Percentiles rank a stretch among this genome's conserved stretches.
Evolutionary conservation across 2,113 vertebrate species (phyloP).

Genomic region (Butorides virescens): DNA sequence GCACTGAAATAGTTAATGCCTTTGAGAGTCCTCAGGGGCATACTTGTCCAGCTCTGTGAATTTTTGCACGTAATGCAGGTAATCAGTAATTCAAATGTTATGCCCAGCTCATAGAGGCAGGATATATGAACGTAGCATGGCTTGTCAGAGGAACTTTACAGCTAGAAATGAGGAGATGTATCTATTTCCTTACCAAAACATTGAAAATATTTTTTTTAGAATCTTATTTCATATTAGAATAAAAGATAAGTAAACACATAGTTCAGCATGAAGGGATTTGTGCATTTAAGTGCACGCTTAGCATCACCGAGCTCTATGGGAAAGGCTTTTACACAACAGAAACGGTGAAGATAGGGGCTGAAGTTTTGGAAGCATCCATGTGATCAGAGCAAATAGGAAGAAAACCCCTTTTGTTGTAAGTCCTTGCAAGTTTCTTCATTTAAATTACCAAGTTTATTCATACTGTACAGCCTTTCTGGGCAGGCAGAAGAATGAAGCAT

Average conservation of each 20-base stretch:
- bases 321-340: background rate
- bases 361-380: background rate
- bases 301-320: background rate
- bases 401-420: background rate
- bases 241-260: background rate
- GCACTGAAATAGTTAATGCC: background rate
- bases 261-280: background rate
- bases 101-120: background rate
- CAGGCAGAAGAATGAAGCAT: background rate
- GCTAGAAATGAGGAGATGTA: background rate
- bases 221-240: background rate
- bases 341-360: background rate
- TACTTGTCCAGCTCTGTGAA: background rate
- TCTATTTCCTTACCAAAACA: background rate
- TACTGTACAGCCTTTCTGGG: background rate
- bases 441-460: background rate
- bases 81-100: conserved; percentile 9
- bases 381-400: background rate
- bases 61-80: background rate
- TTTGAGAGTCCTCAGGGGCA: background rate
- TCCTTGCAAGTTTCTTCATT: background rate
- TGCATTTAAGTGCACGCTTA: background rate
- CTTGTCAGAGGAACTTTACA: background rate
- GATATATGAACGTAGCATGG: background rate
- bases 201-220: background rate